phyloP scores from a whole-genome alignment of 2,113 vertebrate species.

The Laterallus jamaicensis region DNA sequence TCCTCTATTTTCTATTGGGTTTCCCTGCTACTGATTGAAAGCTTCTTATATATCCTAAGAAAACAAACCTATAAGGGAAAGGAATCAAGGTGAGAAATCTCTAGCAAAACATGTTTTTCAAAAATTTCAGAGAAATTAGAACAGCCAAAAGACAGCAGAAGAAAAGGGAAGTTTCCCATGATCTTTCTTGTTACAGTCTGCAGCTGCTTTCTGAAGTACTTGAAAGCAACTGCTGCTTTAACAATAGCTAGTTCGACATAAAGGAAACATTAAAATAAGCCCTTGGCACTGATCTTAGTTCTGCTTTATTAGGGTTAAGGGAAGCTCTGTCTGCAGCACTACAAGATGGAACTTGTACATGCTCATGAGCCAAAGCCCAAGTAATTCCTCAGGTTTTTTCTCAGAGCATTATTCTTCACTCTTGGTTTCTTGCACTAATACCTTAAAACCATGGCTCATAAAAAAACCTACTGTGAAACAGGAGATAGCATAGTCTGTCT shows the following conservation, averaged over 20 bases:
- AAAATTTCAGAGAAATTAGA: neutral
- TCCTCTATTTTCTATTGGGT: neutral
- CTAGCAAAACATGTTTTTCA: neutral
- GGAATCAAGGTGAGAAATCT: neutral
- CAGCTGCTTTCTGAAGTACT: neutral
- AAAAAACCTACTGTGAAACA: neutral
- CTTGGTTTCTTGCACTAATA: neutral
- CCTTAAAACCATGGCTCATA: neutral
- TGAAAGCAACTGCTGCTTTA: neutral
- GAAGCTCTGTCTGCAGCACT: neutral
- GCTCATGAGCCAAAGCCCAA: neutral
- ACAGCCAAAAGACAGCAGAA: neutral
- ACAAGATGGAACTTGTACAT: neutral
- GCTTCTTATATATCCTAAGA: neutral
- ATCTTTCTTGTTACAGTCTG: neutral
- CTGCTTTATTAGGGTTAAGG: neutral
- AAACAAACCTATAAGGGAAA: neutral
- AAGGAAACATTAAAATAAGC: neutral
- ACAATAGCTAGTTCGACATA: neutral
- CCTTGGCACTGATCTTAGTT: neutral
- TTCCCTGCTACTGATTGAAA: neutral
- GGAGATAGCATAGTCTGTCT: accelerated
- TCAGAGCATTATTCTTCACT: neutral
- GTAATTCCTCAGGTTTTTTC: neutral
- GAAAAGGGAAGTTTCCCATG: neutral